Base-by-base conservation (phyloP, 2,797 vertebrate species). In the Heliangelus exortis region DNA sequence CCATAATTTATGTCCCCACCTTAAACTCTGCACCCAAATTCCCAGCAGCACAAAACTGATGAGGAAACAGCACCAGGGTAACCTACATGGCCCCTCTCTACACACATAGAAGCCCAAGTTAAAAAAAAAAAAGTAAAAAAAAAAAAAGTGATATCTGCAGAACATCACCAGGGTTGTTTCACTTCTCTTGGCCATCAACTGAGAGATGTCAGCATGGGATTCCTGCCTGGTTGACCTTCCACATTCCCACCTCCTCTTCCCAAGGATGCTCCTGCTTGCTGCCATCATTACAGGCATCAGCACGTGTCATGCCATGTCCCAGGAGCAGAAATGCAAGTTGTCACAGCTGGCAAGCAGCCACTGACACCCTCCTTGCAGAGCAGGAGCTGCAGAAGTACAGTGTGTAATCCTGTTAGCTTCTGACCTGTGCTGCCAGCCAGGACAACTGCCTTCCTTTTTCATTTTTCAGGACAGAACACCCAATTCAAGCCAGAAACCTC, bases 21-120 rank as follows among this genome's bases (percentile, higher is more conserved):
- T 62, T 14, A 29, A 28, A 29, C 23, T 26, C 10, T 3, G 12
- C 48, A n/a, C 31, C 36, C 4, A 0, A 47, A 9, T 7, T 43
- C 36, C 17, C 25, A 34, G 7, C 16, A 53, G 19, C 2, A 25
- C 48, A 21, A 43, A 48, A 33, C 36, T n/a, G 23, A 13, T 6
- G 7, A 21, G 33, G 31, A 7, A 69, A 57, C 14, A 62, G 61
- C 48, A 20, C 12, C 39, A 8, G 5, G 43, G 47, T 55, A 8
- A 8, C 55, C n/a, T 18, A 8, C 1, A 0, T 0, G 0, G 10
- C 31, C 18, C 17, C 33, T 33, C 33, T 33, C 51, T 18, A 8
- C 17, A 14, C 2, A 63, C 11, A 11, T 3, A 4, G 16, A 28
- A 75, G 36, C 14, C 43, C 3, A 43, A 13, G 5, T 15, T 12